A percentile compares a stretch with the other conserved stretches of the same genome.
Conservation (phyloP, 2,888 invertebrate species). For the Troilus luridus region DNA sequence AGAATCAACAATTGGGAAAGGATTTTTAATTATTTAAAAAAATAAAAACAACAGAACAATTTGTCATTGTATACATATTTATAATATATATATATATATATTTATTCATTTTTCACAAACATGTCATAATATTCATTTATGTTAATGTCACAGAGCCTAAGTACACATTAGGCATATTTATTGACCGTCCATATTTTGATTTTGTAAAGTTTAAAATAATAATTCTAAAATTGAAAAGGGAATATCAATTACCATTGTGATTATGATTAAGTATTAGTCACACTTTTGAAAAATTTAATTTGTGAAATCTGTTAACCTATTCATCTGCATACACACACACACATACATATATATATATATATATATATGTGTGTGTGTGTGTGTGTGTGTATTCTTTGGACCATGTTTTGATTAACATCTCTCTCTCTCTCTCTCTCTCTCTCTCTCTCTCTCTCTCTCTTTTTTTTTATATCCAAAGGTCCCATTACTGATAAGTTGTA, state of each 20-base stretch:
- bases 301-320: conserved; percentile 51
- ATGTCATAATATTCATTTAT: conserved; percentile 62
- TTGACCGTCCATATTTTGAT: conserved; percentile 63
- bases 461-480: conserved; percentile 51
- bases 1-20: neutral
- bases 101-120: conserved; percentile 63
- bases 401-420: neutral
- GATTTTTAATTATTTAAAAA: neutral
- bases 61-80: conserved; percentile 56
- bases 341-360: neutral
- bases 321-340: conserved; percentile 29
- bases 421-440: neutral
- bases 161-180: conserved; percentile 63
- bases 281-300: conserved; percentile 35
- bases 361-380: no score
- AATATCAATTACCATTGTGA: conserved; percentile 9
- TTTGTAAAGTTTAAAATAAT: conserved; percentile 64
- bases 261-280: conserved; percentile 39
- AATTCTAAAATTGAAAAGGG: conserved; percentile 51
- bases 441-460: neutral
- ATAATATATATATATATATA: conserved; percentile 58
- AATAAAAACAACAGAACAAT: neutral
- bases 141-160: conserved; percentile 62
- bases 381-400: neutral
- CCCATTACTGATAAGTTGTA: conserved; percentile 52